These are phyloP conservation scores for Callospermophilus lateralis DNA, from an alignment of 2,113 vertebrate species.

Conservation along the genomic window DNA sequence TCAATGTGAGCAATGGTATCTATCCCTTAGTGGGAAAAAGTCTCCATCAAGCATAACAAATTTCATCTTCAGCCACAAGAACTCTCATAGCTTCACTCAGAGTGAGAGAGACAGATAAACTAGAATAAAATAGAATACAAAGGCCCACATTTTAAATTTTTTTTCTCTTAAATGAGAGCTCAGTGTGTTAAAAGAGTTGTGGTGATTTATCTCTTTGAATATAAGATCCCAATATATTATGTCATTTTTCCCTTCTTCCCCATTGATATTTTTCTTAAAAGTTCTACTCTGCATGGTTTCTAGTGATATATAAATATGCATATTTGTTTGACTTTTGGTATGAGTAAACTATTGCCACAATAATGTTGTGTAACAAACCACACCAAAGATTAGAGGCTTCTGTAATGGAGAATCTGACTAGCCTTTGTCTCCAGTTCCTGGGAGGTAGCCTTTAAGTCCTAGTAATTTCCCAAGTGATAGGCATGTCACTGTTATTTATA, in stretches of 20 bases:
- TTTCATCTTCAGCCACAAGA: neutral
- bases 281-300: neutral
- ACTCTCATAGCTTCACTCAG: neutral
- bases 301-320: neutral
- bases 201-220: slow-evolving; percentile 29
- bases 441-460: neutral
- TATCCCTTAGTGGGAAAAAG: neutral
- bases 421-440: neutral
- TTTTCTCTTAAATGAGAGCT: neutral
- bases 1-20: neutral
- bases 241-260: neutral
- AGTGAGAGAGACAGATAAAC: neutral
- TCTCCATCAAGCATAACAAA: neutral
- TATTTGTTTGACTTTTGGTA: neutral
- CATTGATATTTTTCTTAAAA: neutral
- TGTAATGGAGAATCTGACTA: neutral
- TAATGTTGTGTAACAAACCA: neutral
- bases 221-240: neutral
- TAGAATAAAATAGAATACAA: neutral
- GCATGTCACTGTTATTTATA: neutral
- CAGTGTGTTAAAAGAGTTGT: neutral
- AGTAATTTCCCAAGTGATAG: neutral
- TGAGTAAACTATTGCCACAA: neutral
- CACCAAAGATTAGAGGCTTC: neutral
- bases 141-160: neutral